Percentiles rank a stretch among this genome's conserved stretches.
phyloP scores from a whole-genome alignment of 64 coral and sea anemone genomes.

The Dendronephthya gigantea region DNA sequence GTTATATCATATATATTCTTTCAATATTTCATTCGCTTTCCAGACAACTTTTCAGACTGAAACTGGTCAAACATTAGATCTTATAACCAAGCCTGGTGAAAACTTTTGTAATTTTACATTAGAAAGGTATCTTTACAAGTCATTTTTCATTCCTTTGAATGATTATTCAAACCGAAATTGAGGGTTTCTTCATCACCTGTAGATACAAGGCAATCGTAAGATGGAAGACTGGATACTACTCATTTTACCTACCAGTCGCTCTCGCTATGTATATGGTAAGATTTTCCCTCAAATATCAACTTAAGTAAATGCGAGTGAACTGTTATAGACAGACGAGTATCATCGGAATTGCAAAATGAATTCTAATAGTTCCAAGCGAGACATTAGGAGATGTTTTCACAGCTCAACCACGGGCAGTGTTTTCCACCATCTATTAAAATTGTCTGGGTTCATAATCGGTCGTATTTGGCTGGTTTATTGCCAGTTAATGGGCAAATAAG shows the following conservation, averaged over 20 bases:
- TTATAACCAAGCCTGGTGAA: slow-evolving; percentile 75
- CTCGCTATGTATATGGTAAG: slow-evolving; percentile 86
- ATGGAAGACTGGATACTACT: slow-evolving; percentile 90
- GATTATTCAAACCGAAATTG: neutral
- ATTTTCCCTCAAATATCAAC: neutral
- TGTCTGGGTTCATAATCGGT: too few species aligned
- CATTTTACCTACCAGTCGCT: slow-evolving; percentile 93
- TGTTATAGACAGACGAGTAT: too few species aligned
- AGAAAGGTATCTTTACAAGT: slow-evolving; percentile 35
- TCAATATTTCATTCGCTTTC: neutral
- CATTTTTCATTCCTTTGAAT: too few species aligned
- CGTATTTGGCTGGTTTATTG: too few species aligned
- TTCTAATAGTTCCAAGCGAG: too few species aligned
- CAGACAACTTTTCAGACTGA: slow-evolving; percentile 79
- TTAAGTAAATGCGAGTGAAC: too few species aligned
- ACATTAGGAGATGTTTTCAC: too few species aligned
- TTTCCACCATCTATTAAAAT: too few species aligned
- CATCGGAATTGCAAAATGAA: too few species aligned
- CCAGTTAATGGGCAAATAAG: too few species aligned
- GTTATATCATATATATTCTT: too few species aligned
- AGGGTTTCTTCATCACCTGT: neutral
- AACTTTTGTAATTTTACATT: slow-evolving; percentile 88
- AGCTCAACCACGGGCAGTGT: too few species aligned
- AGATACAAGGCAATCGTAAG: slow-evolving; percentile 88
- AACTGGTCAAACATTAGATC: slow-evolving; percentile 77